Evolutionary conservation across 2,888 invertebrate genomes (phyloP), one percentile per base, ranked within the genome.

Genomic region (Leucophenga maculata): DNA sequence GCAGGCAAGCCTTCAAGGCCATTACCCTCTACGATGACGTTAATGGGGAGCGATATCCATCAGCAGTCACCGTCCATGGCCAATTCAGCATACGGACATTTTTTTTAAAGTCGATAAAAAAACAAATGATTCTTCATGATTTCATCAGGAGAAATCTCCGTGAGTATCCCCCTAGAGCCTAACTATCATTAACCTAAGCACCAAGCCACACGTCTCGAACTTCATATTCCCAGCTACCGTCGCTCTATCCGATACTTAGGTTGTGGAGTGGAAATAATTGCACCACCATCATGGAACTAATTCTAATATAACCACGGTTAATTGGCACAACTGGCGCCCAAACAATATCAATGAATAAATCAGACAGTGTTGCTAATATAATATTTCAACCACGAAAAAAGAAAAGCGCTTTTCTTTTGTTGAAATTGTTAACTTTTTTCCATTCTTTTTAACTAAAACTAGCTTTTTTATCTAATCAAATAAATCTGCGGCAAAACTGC

Each of bases 231-330:
- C 54, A 1, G 69, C 72, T 8, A 74, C 64, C 14, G 67, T 71
- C 9, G 46, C 20, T 0, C 68, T 44, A 13, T 74, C 75, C 11
- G 52, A 54, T 3, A 62, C 68, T 0, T 72, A 74, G 1, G 68
- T n/a, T n/a, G n/a, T n/a, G n/a, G 72, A 3, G 74, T 72, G 18
- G 74, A 66, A 52, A 75, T 72, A 1, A 72, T 31, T 6, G 70
- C 73, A 8, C 72, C 66, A 1, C 75, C 75, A 3, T 65, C 50
- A 14, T 60, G 46, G 1, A 73, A 20, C 18, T n/a, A n/a, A n/a
- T n/a, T n/a, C n/a, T n/a, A n/a, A n/a, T n/a, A n/a, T n/a, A n/a
- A n/a, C n/a, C n/a, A n/a, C n/a, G n/a, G n/a, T n/a, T n/a, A n/a
- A n/a, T n/a, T n/a, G n/a, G n/a, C n/a, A n/a, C n/a, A n/a, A n/a